A percentile compares a stretch with the other conserved stretches of the same genome.
These are phyloP conservation scores for Bothrops alternatus DNA, from an alignment of 2,797 vertebrate species.

Conservation along the genomic window DNA sequence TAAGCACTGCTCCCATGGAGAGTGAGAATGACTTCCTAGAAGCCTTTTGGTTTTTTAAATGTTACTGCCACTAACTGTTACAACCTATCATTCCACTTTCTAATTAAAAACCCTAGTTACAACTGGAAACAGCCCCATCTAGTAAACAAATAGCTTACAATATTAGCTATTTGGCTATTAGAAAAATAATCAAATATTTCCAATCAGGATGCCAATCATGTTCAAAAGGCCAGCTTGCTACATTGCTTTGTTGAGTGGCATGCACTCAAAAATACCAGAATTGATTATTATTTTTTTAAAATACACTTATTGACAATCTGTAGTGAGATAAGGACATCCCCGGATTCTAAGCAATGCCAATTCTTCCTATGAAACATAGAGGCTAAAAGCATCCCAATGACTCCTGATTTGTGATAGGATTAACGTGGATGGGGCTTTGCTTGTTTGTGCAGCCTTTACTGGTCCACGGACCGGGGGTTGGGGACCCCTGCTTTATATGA, in stretches of 20 bases:
- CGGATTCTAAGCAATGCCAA: neutral
- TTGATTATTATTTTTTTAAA: neutral
- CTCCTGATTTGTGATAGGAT: neutral
- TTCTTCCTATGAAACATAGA: neutral
- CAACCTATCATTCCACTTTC: constrained; percentile 36
- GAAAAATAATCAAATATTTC: neutral
- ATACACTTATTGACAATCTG: neutral
- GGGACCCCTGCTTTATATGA: too few species aligned
- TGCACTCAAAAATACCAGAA: constrained; percentile 21
- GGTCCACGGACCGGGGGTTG: too few species aligned
- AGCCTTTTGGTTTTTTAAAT: constrained; percentile 14
- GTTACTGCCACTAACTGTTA: constrained; percentile 37
- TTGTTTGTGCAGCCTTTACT: too few species aligned
- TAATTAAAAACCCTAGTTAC: constrained; percentile 57
- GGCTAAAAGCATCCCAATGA: neutral
- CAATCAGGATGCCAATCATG: constrained; percentile 34
- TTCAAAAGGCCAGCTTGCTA: constrained; percentile 1
- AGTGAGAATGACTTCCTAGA: constrained; percentile 23
- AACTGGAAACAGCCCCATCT: constrained; percentile 32
- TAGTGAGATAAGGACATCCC: neutral
- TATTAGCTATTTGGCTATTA: constrained; percentile 37
- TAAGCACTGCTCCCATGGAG: neutral
- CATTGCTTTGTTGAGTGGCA: constrained; percentile 29
- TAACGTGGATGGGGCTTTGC: neutral
- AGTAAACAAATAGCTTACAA: constrained; percentile 39